These are phyloP conservation scores for Caenorhabditis latens DNA, from an alignment of 1,140 invertebrate species.

Conservation along the genomic window DNA sequence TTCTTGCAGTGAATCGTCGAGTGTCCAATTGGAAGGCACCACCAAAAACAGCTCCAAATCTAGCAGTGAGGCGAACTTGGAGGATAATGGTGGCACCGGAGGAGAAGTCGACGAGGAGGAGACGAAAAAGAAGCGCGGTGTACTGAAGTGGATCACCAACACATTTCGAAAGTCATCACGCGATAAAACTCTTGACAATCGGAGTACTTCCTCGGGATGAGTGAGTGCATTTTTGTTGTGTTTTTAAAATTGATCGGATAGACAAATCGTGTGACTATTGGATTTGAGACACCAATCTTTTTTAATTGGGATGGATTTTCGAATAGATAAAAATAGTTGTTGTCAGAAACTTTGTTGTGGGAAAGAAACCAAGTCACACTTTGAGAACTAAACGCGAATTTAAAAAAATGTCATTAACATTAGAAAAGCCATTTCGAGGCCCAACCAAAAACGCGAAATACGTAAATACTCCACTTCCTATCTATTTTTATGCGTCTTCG, in stretches of 20 bases:
- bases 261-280: too few species aligned
- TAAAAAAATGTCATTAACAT: too few species aligned
- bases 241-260: not conserved
- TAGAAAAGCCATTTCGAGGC: too few species aligned
- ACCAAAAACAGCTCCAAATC: conserved; percentile 43
- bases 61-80: conserved; percentile 23
- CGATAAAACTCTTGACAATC: conserved; percentile 50
- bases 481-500: too few species aligned
- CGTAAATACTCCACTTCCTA: too few species aligned
- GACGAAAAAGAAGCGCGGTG: conserved; percentile 48
- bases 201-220: conserved; percentile 51
- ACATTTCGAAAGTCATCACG: conserved; percentile 52
- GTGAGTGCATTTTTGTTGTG: conserved; percentile 40
- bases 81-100: not conserved
- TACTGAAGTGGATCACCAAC: conserved; percentile 55
- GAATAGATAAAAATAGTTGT: too few species aligned
- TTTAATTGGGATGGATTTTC: too few species aligned
- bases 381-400: too few species aligned
- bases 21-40: conserved; percentile 12
- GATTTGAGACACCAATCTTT: too few species aligned
- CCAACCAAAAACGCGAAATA: too few species aligned
- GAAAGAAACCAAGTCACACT: too few species aligned
- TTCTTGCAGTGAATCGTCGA: conserved; percentile 16
- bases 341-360: too few species aligned
- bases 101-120: conserved; percentile 44